phyloP scores from a whole-genome alignment of 23 tunicate species.

The Clavelina lepadiformis region DNA sequence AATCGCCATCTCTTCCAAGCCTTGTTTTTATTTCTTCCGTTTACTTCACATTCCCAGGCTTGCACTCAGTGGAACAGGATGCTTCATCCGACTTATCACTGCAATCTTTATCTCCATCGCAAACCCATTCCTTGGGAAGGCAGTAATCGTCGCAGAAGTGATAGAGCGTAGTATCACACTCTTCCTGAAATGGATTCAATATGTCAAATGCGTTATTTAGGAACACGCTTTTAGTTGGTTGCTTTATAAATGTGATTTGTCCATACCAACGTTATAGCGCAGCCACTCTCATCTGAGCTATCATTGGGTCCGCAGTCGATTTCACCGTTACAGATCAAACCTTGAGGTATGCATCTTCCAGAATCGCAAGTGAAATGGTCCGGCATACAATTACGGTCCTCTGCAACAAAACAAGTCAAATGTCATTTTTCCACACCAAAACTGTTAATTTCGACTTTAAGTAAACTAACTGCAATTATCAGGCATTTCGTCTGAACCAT shows the following conservation, averaged over 20 bases:
- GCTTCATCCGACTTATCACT: conserved; percentile 17
- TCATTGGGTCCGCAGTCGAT: conserved; percentile 15
- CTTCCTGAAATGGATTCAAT: not conserved
- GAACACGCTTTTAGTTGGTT: not conserved
- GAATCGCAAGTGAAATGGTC: conserved; percentile 13
- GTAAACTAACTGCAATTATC: conserved; percentile 20
- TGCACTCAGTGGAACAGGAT: not conserved
- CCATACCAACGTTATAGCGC: not conserved
- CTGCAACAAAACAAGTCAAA: too few species aligned
- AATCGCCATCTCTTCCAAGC: not conserved
- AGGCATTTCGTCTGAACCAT: conserved; percentile 13
- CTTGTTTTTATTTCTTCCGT: not conserved
- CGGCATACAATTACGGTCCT: conserved; percentile 1
- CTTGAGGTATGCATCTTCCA: conserved; percentile 10
- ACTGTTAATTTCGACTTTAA: not conserved
- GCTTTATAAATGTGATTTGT: not conserved
- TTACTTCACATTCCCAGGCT: not conserved
- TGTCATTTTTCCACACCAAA: too few species aligned
- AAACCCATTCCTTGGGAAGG: conserved; percentile 10
- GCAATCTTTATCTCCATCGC: conserved; percentile 29
- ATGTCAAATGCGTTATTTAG: not conserved
- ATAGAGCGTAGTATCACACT: not conserved
- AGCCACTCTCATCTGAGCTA: conserved; percentile 12
- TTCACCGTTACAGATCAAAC: conserved; percentile 14
- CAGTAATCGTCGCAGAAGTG: conserved; percentile 5